Conservation (phyloP, 2,888 invertebrate genomes). For the Conomelus anceps region DNA sequence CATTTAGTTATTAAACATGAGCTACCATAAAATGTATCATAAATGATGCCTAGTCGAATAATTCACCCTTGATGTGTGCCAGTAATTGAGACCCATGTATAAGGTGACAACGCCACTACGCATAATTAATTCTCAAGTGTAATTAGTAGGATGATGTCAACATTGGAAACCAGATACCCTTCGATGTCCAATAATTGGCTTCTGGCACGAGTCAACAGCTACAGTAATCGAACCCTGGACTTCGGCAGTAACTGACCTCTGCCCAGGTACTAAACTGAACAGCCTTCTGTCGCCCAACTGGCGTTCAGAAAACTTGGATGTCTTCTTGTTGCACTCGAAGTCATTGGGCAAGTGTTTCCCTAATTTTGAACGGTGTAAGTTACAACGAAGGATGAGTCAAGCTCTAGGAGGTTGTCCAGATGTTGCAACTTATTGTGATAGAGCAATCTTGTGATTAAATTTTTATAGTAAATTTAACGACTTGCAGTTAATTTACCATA, state of each 20-base stretch:
- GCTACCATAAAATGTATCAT: too few species aligned
- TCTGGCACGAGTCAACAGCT: background rate
- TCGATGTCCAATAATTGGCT: background rate
- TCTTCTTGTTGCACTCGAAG: background rate
- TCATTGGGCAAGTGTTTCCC: background rate
- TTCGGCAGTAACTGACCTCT: background rate
- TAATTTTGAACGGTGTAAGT: background rate
- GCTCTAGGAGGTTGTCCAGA: too few species aligned
- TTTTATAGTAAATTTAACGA: too few species aligned
- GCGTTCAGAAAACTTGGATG: too few species aligned
- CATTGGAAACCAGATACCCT: background rate
- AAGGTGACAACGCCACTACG: background rate
- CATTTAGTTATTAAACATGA: too few species aligned
- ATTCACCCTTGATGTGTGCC: too few species aligned
- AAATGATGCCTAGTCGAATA: too few species aligned
- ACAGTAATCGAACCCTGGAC: too few species aligned
- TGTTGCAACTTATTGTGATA: too few species aligned
- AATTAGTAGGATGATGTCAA: background rate
- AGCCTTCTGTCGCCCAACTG: too few species aligned
- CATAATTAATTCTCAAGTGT: background rate
- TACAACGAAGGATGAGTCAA: background rate
- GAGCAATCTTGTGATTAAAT: too few species aligned
- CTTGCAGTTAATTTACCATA: too few species aligned
- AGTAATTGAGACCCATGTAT: background rate
- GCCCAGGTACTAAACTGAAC: background rate